Conservation (phyloP, 1,140 invertebrate genomes). For the Drosophila kepulauana region DNA sequence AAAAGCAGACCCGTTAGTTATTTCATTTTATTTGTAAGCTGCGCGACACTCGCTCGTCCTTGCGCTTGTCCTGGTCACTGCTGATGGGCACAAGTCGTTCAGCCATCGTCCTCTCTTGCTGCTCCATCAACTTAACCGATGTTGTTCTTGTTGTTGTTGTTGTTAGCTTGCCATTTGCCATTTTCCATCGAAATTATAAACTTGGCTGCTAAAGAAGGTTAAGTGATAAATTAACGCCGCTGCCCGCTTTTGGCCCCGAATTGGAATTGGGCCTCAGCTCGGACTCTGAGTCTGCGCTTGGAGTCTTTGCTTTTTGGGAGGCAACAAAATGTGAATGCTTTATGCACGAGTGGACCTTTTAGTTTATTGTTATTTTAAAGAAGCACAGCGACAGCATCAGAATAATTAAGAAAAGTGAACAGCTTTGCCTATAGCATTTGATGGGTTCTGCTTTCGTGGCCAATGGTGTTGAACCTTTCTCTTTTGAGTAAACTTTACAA, state of each 20-base stretch:
- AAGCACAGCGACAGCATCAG: constrained; percentile 19
- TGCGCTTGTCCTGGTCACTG: constrained; percentile 43
- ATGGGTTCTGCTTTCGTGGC: constrained; percentile 5
- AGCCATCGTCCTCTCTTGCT: constrained; percentile 40
- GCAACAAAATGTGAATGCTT: constrained; percentile 63
- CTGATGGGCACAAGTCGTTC: constrained; percentile 79
- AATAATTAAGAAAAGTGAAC: constrained; percentile 43
- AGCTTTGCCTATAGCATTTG: constrained; percentile 13
- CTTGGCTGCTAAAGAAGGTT: constrained; percentile 81
- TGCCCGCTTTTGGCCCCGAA: constrained; percentile 48
- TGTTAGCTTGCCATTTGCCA: constrained; percentile 34
- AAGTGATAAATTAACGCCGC: constrained; percentile 80
- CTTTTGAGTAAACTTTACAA: neutral
- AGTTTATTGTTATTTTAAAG: constrained; percentile 79
- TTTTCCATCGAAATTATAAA: constrained; percentile 73
- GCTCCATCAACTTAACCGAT: constrained; percentile 15
- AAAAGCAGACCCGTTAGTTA: constrained; percentile 58
- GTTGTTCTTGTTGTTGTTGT: constrained; percentile 29
- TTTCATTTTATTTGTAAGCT: constrained; percentile 69
- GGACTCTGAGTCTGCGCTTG: neutral
- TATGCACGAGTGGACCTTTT: constrained; percentile 78
- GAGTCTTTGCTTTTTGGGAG: neutral
- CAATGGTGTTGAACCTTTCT: constrained; percentile 18
- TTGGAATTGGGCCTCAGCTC: constrained; percentile 27
- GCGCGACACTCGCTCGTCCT: constrained; percentile 34